Evolutionary conservation across 2,797 vertebrate genomes (phyloP).

Genomic region (Alfaro cultratus): DNA sequence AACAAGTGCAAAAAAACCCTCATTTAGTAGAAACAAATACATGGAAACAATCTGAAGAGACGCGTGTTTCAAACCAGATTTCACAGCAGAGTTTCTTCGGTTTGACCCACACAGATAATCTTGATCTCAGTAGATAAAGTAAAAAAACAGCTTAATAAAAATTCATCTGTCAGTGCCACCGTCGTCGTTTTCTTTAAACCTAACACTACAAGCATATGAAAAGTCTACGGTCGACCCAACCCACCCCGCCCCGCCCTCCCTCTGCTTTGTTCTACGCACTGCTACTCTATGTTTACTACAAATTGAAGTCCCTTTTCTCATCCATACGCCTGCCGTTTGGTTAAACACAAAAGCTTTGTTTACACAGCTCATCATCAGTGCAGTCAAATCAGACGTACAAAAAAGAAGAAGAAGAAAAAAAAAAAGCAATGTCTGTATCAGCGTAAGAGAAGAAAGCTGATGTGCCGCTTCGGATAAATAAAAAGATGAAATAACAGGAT

Average conservation of each 20-base stretch:
- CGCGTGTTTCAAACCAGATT: conserved; percentile 39
- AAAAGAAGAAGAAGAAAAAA: conserved; percentile 58
- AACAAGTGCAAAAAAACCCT: conserved; percentile 37
- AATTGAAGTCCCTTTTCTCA: conserved; percentile 79
- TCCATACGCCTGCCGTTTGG: conserved; percentile 79
- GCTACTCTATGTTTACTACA: conserved; percentile 67
- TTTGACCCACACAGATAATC: conserved; percentile 13
- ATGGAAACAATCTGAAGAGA: conserved; percentile 27
- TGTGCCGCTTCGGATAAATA: conserved; percentile 43
- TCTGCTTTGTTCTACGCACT: conserved; percentile 57
- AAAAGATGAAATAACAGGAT: conserved; percentile 28
- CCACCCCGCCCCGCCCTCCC: conserved; percentile 5
- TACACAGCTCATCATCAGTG: conserved; percentile 66
- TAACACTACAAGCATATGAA: conserved; percentile 54
- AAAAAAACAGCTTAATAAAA: conserved; percentile 54
- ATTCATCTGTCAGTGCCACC: conserved; percentile 40
- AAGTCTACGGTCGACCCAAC: conserved; percentile 46
- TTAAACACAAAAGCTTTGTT: conserved; percentile 76
- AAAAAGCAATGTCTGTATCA: conserved; percentile 45
- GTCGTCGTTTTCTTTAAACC: conserved; percentile 39
- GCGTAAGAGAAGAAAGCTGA: conserved; percentile 30
- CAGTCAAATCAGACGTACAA: conserved; percentile 64
- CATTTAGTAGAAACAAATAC: conserved; percentile 24
- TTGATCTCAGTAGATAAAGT: conserved; percentile 29
- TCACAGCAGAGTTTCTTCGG: conserved; percentile 35